These are phyloP conservation scores for Noctuana brunneofusca DNA, from an alignment of 2,888 invertebrate genomes.

Conservation along the genomic window DNA sequence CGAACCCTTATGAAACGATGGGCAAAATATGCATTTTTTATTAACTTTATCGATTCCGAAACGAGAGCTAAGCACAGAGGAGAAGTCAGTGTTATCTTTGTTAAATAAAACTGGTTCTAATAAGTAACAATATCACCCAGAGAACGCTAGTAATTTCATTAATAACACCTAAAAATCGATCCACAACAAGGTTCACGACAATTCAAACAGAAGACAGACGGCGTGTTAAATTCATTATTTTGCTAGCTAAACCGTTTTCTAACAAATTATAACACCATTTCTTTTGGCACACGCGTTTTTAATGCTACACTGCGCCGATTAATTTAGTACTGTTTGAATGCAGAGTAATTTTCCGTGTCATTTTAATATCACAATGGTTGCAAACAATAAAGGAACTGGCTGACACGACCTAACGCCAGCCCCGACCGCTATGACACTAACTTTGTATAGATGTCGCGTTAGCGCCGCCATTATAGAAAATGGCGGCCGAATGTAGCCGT, in stretches of 20 bases:
- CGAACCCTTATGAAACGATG: constrained; percentile 70
- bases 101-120: constrained; percentile 57
- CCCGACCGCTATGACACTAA: constrained; percentile 77
- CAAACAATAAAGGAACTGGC: constrained; percentile 61
- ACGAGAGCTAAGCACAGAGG: constrained; percentile 47
- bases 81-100: constrained; percentile 50
- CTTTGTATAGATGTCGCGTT: constrained; percentile 73
- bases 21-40: constrained; percentile 81
- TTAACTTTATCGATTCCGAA: constrained; percentile 75
- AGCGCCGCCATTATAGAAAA: constrained; percentile 74
- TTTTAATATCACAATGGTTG: constrained; percentile 73
- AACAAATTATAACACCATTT: constrained; percentile 41
- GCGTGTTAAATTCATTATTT: constrained; percentile 76
- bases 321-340: constrained; percentile 48
- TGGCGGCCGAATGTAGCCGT: constrained; percentile 69
- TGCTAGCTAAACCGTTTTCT: constrained; percentile 56
- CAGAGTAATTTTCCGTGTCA: constrained; percentile 61
- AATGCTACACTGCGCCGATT: constrained; percentile 44
- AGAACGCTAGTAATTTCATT: constrained; percentile 80
- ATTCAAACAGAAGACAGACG: constrained; percentile 74
- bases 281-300: constrained; percentile 45
- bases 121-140: constrained; percentile 66
- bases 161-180: constrained; percentile 83
- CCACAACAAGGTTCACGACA: constrained; percentile 76
- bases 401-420: constrained; percentile 56